Conservation (phyloP, 1,140 invertebrate species). For the Apocrypta bakeri region DNA sequence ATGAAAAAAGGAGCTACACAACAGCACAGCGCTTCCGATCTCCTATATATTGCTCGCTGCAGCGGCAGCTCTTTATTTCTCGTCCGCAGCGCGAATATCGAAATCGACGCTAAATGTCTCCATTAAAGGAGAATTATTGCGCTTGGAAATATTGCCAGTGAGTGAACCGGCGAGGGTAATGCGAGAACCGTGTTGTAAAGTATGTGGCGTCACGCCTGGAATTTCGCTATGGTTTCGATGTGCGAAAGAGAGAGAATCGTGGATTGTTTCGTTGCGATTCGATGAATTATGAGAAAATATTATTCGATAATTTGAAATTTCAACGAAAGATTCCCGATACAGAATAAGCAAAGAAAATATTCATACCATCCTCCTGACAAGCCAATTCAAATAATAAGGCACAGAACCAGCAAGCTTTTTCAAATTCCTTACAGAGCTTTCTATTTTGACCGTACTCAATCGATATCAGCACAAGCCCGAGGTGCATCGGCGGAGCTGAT, state of each 20-base stretch:
- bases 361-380: too few relatives aligned
- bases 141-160: constrained; percentile 31
- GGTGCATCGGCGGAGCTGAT: neutral
- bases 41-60: constrained; percentile 37
- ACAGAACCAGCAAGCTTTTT: too few relatives aligned
- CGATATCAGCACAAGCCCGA: neutral
- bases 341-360: too few relatives aligned
- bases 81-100: constrained; percentile 1
- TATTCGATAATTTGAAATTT: neutral
- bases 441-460: too few relatives aligned
- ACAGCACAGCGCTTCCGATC: constrained; percentile 22
- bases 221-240: neutral
- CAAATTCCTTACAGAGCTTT: too few relatives aligned
- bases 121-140: constrained; percentile 41
- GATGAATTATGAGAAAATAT: too few relatives aligned
- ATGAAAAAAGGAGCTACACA: constrained; percentile 21
- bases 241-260: neutral
- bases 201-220: too few relatives aligned
- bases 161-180: neutral
- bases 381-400: too few relatives aligned
- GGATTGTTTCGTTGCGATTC: neutral
- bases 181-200: neutral
- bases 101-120: constrained; percentile 34
- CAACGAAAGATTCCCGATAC: too few relatives aligned
- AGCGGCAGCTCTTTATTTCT: constrained; percentile 16